Evolutionary conservation across 2,797 vertebrate species (phyloP), one percentile per base, ranked within the genome.

Genomic region (Dermochelys coriacea): DNA sequence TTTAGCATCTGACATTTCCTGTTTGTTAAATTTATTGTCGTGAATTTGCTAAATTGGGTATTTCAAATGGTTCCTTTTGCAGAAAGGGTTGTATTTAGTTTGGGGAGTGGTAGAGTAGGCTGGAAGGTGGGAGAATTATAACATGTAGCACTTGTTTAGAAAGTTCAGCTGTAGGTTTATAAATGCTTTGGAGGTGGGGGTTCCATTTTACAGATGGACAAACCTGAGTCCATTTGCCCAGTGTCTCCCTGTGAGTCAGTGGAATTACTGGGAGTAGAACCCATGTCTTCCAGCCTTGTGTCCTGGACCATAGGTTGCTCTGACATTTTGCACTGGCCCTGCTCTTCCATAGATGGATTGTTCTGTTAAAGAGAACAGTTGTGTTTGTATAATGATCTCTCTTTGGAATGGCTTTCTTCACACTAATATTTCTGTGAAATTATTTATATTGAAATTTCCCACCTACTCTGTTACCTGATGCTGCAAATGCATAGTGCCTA

Each of bases 11-110:
- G 15, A 50, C 47, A 77, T 77, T 77, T 49, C 37, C 25, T 86
- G 29, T n/a, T 45, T 54, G 29, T 64, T 91, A 45, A 54, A 37
- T 82, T 82, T 52, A 77, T 61, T 34, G 57, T 55, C 77, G 71
- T 51, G 71, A 87, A 68, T 87, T 82, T 31, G 31, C 77, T 61
- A 87, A 91, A 64, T 77, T 83, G n/a, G 57, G 50, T 49, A 12
- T 51, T 54, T 91, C 52, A 82, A 78, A 82, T 6, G 37, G 29
- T 54, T 52, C 21, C 37, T 61, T 9, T 47, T 82, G 41, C 50
- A 80, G 50, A 50, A 50, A 37, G 71, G 61, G 54, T 29, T 74
- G 41, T 64, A 74, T 49, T 77, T 49, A 5, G 7, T 27, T 47
- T 31, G 45, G 27, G 74, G 23, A 47, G 14, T 11, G n/a, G 37